Percentiles rank a stretch among this genome's conserved stretches.
phyloP scores from a whole-genome alignment of 2,113 vertebrate genomes.

The Laterallus jamaicensis region DNA sequence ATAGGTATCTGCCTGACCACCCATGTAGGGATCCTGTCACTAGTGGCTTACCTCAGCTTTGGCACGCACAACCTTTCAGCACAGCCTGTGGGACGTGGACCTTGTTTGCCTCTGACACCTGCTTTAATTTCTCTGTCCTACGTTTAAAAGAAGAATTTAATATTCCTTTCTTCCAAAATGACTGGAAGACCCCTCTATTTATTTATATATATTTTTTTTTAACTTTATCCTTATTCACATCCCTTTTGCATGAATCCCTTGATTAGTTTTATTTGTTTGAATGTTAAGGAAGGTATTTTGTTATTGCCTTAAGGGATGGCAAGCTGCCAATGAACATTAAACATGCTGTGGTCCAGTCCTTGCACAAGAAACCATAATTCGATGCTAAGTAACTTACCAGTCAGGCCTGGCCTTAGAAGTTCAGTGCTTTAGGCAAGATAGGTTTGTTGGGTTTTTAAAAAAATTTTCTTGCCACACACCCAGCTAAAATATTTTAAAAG shows the following conservation, averaged over 20 bases:
- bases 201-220: neutral
- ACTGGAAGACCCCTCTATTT: neutral
- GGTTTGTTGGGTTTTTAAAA: accelerated
- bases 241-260: neutral
- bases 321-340: conserved; percentile 13
- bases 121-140: neutral
- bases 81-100: neutral
- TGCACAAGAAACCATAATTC: neutral
- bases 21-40: conserved; percentile 32
- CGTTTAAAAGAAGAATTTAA: neutral
- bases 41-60: neutral
- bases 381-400: neutral
- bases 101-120: neutral
- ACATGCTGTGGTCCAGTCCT: conserved; percentile 3
- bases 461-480: neutral
- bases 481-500: neutral
- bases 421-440: neutral
- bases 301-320: conserved; percentile 8
- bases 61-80: neutral
- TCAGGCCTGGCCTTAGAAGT: neutral
- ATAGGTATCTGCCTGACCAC: conserved; percentile 30
- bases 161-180: neutral
- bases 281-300: conserved; percentile 9
- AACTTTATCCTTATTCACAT: neutral
- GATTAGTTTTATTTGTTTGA: neutral